Conservation (phyloP, 2,113 vertebrate genomes). For the Sturnira hondurensis region DNA sequence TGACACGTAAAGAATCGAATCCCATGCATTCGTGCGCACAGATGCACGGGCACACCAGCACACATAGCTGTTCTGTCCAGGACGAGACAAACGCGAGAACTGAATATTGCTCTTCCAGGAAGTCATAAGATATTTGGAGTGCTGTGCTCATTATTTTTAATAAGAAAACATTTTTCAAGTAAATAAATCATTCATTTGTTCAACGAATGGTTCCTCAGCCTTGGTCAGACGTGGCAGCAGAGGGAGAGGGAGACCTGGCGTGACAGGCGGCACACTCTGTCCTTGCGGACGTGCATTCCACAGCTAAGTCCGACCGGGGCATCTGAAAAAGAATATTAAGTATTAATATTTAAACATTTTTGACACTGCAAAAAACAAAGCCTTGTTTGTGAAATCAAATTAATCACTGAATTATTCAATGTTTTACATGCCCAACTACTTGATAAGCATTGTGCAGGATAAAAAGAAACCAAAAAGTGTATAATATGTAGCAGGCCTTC, state of each 20-base stretch:
- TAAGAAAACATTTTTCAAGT: neutral
- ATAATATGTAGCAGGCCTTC: neutral
- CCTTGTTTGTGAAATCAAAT: neutral
- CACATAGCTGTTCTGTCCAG: neutral
- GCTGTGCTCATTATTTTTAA: neutral
- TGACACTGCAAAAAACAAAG: neutral
- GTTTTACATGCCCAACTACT: neutral
- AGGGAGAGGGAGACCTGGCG: neutral
- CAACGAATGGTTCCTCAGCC: neutral
- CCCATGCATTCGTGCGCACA: neutral
- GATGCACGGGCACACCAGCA: neutral
- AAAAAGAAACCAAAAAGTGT: neutral
- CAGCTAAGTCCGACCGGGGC: neutral
- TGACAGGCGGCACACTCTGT: neutral
- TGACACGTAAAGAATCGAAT: neutral
- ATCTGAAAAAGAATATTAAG: neutral
- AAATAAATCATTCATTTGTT: constrained; percentile 12
- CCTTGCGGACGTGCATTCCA: neutral
- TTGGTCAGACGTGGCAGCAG: neutral
- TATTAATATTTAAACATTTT: neutral
- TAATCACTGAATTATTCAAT: neutral
- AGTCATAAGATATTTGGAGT: neutral
- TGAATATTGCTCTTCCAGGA: neutral
- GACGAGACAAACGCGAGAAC: neutral
- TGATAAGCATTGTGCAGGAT: neutral